Evolutionary conservation across 2,888 invertebrate genomes (phyloP).

Genomic region (Hirtodrosophila duncani): DNA sequence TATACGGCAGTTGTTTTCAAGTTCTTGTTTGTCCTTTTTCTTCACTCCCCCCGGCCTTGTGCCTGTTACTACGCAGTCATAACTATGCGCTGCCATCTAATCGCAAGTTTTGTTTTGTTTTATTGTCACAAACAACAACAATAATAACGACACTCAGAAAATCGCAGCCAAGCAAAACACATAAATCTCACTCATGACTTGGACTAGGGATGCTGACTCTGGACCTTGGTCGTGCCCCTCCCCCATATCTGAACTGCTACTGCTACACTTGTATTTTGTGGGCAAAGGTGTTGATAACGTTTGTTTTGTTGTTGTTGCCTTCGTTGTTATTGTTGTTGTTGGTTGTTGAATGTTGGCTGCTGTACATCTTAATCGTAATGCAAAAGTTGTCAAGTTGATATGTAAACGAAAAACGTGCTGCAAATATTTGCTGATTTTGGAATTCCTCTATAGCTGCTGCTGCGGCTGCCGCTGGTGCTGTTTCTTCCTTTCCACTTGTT

Average conservation of each 20-base stretch:
- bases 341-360: slow-evolving; percentile 18
- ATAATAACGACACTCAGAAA: slow-evolving; percentile 21
- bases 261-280: slow-evolving; percentile 25
- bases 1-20: slow-evolving; percentile 5
- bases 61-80: slow-evolving; percentile 35
- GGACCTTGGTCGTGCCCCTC: slow-evolving; percentile 1
- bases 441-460: slow-evolving; percentile 32
- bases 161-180: slow-evolving; percentile 70
- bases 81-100: slow-evolving; percentile 60
- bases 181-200: slow-evolving; percentile 71
- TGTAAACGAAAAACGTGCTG: slow-evolving; percentile 69
- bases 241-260: no score
- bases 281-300: slow-evolving; percentile 66
- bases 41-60: not conserved
- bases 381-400: slow-evolving; percentile 70
- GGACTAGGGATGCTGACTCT: slow-evolving; percentile 23
- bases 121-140: slow-evolving; percentile 54
- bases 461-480: not conserved
- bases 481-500: slow-evolving; percentile 1
- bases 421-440: slow-evolving; percentile 66
- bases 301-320: slow-evolving; percentile 42
- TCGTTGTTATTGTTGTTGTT: slow-evolving; percentile 15
- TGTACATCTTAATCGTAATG: slow-evolving; percentile 73
- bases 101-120: slow-evolving; percentile 71
- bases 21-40: slow-evolving; percentile 1